These are phyloP conservation scores for Ichneumoninae sp. DNA, from an alignment of 2,888 invertebrate genomes.

Conservation along the genomic window DNA sequence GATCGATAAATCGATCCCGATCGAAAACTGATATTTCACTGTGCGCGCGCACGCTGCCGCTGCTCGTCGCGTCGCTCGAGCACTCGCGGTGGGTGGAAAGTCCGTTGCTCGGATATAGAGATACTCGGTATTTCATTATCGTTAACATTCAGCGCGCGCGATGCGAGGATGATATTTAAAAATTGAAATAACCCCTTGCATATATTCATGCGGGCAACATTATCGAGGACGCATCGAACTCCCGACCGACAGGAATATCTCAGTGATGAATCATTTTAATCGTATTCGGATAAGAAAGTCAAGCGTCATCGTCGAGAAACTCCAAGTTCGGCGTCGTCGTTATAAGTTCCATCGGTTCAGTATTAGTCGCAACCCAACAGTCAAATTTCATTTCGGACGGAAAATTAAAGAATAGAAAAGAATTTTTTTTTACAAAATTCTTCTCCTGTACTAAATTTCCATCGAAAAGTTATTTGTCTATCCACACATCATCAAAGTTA, in stretches of 20 bases:
- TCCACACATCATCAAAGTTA: too few relatives aligned
- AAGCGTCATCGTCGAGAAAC: constrained; percentile 62
- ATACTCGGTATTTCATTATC: constrained; percentile 41
- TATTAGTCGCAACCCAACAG: neutral
- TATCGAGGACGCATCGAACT: constrained; percentile 65
- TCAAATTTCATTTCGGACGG: neutral
- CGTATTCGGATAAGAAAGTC: constrained; percentile 64
- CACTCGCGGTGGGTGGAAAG: constrained; percentile 7
- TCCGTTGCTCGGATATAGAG: neutral
- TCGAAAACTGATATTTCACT: constrained; percentile 80
- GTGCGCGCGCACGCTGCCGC: constrained; percentile 68
- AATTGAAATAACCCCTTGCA: constrained; percentile 64
- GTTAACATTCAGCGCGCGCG: constrained; percentile 63
- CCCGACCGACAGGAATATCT: constrained; percentile 57
- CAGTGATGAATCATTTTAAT: constrained; percentile 64
- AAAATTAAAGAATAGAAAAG: neutral
- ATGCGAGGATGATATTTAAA: constrained; percentile 58
- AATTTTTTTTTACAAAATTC: too few relatives aligned
- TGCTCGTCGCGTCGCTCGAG: neutral
- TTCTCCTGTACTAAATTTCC: too few relatives aligned
- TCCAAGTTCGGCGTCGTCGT: constrained; percentile 49
- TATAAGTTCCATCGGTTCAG: constrained; percentile 8
- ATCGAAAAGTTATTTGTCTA: too few relatives aligned
- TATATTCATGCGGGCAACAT: constrained; percentile 63
- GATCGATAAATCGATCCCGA: constrained; percentile 78